Base-by-base conservation (phyloP, 2,797 vertebrate species). In the Anableps anableps region DNA sequence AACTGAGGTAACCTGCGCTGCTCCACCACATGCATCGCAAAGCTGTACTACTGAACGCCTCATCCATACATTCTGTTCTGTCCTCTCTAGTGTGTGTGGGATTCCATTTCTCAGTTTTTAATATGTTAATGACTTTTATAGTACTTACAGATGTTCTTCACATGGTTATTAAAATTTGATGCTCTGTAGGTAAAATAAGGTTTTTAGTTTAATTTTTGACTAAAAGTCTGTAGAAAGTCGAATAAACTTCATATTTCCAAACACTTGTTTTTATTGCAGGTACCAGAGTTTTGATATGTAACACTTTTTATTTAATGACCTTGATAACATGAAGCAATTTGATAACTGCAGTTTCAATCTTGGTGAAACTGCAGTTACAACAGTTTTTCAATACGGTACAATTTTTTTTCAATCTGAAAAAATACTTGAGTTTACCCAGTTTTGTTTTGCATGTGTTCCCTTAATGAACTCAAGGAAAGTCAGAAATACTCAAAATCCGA, bases 21-120 rank as follows among this genome's bases (percentile, higher is more conserved):
- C 36, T 38, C 13, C 68, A 58, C 76, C 83, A 70, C 73, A 53
- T 77, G 13, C 68, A 53, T 66, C 51, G 76, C 76, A 17, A 17
- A 74, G 2, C 11, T 70, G 10, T 68, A 34, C 66, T 51, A 74
- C 23, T 13, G 45, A 80, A 84, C 83, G 70, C 53, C 60, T 72
- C 78, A 74, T 75, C 75, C 66, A 74, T 64, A 31, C 34, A 64
- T 55, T 16, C 50, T 86, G 43, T 75, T 73, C 75, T 76, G 51
- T n/a, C 38, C 64, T 71, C 47, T 38, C 36, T 85, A n/a, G 74
- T 7, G 41, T 71, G 68, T 45, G 38, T 71, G 41, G 21, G 19
- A 38, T 23, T 66, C 10, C 21, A 38, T 66, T 66, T 66, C 66
- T 21, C 19, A 4, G 2, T 23, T 10, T 66, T 21, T 66, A 66